These are phyloP conservation scores for Osedax fenrisi DNA, from an alignment of 2,888 invertebrate genomes.

Conservation along the genomic window DNA sequence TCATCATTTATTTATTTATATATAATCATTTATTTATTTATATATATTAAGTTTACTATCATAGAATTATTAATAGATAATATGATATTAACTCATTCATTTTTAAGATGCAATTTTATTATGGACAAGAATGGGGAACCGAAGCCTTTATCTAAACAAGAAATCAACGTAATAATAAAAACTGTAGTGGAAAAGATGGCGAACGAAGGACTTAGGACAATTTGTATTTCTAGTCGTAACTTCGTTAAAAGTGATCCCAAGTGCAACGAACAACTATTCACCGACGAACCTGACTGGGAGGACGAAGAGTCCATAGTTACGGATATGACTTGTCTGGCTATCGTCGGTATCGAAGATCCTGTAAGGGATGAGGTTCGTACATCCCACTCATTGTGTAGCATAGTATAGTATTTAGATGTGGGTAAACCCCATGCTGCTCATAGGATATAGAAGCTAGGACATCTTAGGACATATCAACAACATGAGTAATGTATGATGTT, in stretches of 20 bases:
- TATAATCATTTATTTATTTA: too few species aligned
- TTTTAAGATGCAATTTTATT: slow-evolving; percentile 42
- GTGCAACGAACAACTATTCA: slow-evolving; percentile 63
- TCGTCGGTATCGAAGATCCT: slow-evolving; percentile 97
- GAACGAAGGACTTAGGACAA: slow-evolving; percentile 84
- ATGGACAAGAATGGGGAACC: slow-evolving; percentile 61
- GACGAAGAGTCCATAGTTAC: slow-evolving; percentile 83
- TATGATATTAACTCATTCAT: too few species aligned
- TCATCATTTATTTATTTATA: too few species aligned
- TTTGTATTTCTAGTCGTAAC: slow-evolving; percentile 85
- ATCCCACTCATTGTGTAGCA: too few species aligned
- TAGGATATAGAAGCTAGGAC: too few species aligned
- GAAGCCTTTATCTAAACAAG: slow-evolving; percentile 78
- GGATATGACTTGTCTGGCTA: slow-evolving; percentile 83
- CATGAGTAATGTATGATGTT: too few species aligned
- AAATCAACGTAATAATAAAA: slow-evolving; percentile 78
- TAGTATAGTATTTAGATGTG: too few species aligned
- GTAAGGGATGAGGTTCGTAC: slow-evolving; percentile 93
- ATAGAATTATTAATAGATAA: too few species aligned
- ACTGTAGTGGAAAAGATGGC: slow-evolving; percentile 98
- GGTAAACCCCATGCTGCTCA: too few species aligned
- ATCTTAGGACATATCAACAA: too few species aligned
- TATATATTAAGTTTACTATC: too few species aligned
- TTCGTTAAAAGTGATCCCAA: slow-evolving; percentile 70
- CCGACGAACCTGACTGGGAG: slow-evolving; percentile 61